Conservation (phyloP, 2,797 vertebrate genomes). For the Darevskia mixta region DNA sequence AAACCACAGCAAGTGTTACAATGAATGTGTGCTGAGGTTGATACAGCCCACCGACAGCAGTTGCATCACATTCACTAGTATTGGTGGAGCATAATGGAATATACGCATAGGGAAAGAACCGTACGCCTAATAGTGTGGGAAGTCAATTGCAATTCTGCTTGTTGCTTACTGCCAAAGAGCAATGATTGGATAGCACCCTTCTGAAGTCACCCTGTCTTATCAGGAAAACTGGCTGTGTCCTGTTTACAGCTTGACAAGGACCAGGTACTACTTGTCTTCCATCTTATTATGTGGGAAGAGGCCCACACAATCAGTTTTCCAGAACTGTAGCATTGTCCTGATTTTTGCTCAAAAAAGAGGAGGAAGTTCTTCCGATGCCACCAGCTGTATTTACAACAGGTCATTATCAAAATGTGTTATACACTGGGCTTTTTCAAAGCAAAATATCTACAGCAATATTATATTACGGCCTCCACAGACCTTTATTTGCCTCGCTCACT, state of each 20-base stretch:
- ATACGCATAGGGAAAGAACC: not conserved
- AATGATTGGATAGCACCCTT: not conserved
- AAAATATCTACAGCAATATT: not conserved
- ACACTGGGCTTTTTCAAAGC: not conserved
- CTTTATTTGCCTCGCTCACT: too few species aligned
- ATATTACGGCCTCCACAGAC: not conserved
- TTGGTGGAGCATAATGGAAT: not conserved
- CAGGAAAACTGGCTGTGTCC: not conserved
- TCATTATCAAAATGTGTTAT: not conserved
- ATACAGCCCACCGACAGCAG: not conserved
- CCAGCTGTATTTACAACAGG: not conserved
- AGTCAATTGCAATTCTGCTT: too few species aligned
- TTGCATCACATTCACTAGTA: not conserved
- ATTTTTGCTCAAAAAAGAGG: not conserved
- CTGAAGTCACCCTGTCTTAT: not conserved
- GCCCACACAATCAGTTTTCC: not conserved
- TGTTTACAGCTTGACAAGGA: not conserved
- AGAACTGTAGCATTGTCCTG: not conserved
- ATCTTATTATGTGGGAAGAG: not conserved
- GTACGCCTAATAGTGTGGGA: not conserved
- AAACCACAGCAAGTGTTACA: too few species aligned
- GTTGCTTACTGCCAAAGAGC: not conserved
- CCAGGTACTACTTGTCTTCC: not conserved
- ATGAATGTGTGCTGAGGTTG: too few species aligned
- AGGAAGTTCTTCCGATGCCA: not conserved